A percentile compares a stretch with the other conserved stretches of the same genome.
These are phyloP conservation scores for Eupelmus urozonus DNA, from an alignment of 2,888 invertebrate species.

Conservation along the genomic window DNA sequence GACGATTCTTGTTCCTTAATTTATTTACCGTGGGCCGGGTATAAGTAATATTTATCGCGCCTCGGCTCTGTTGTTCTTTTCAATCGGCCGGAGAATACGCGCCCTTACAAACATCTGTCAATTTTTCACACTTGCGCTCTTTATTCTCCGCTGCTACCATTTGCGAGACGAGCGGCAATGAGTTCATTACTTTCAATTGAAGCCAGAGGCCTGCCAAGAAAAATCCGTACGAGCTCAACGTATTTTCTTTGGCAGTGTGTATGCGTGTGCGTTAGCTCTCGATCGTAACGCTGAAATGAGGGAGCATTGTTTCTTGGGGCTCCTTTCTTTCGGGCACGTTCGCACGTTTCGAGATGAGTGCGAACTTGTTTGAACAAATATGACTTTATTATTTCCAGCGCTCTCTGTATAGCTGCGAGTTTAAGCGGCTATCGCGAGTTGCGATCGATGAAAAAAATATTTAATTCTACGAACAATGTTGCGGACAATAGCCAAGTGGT, in stretches of 20 bases:
- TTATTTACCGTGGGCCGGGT: too few relatives aligned
- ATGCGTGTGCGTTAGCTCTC: neutral
- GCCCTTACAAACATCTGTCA: neutral
- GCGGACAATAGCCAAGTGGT: too few relatives aligned
- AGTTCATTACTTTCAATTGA: neutral
- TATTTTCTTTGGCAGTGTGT: neutral
- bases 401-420: too few relatives aligned
- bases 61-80: too few relatives aligned
- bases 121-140: neutral
- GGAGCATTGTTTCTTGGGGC: conserved; percentile 11
- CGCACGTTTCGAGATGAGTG: neutral
- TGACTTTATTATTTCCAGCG: too few relatives aligned
- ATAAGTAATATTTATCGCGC: too few relatives aligned
- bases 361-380: neutral
- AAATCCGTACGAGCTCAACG: neutral
- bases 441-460: too few relatives aligned
- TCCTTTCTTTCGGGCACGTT: neutral
- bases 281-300: neutral
- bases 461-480: too few relatives aligned
- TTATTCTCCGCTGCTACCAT: neutral
- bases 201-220: neutral
- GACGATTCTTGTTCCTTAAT: too few relatives aligned
- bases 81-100: neutral
- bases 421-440: too few relatives aligned
- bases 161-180: neutral